Conservation (phyloP, 2,113 vertebrate species). For the Lepus americanus region DNA sequence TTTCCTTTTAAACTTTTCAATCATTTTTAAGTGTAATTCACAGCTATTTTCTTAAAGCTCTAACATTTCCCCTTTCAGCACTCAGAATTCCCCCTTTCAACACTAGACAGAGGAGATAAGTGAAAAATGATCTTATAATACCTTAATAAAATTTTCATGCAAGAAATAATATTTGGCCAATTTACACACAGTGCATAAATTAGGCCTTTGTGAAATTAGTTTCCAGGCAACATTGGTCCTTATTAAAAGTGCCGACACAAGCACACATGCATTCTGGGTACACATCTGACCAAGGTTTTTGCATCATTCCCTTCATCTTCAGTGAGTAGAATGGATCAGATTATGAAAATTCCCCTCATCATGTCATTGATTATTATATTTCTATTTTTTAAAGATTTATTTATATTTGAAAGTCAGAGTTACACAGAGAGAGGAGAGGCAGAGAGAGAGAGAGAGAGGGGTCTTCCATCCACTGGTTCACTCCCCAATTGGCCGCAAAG, state of each 20-base stretch:
- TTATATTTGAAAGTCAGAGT: too few species aligned
- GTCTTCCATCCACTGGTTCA: too few species aligned
- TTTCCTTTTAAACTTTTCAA: conserved; percentile 46
- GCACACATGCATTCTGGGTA: neutral
- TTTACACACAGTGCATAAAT: neutral
- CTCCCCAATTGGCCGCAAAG: too few species aligned
- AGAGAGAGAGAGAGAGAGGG: too few species aligned
- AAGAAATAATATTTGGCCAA: conserved; percentile 38
- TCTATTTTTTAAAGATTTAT: too few species aligned
- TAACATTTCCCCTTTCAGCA: conserved; percentile 54
- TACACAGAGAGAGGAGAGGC: too few species aligned
- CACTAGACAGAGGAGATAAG: neutral
- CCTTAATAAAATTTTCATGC: conserved; percentile 45
- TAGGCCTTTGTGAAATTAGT: conserved; percentile 1
- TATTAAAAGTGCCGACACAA: neutral
- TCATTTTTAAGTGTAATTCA: conserved; percentile 54
- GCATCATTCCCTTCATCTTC: neutral
- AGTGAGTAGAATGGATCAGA: conserved; percentile 47
- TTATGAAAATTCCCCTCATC: neutral
- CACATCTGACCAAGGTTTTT: neutral
- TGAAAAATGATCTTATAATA: conserved; percentile 37
- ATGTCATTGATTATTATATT: too few species aligned
- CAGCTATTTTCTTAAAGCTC: conserved; percentile 54
- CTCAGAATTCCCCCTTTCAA: conserved; percentile 46
- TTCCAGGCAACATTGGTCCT: conserved; percentile 43